Conservation (phyloP, 2,797 vertebrate genomes). For the Protosalanx chinensis region DNA sequence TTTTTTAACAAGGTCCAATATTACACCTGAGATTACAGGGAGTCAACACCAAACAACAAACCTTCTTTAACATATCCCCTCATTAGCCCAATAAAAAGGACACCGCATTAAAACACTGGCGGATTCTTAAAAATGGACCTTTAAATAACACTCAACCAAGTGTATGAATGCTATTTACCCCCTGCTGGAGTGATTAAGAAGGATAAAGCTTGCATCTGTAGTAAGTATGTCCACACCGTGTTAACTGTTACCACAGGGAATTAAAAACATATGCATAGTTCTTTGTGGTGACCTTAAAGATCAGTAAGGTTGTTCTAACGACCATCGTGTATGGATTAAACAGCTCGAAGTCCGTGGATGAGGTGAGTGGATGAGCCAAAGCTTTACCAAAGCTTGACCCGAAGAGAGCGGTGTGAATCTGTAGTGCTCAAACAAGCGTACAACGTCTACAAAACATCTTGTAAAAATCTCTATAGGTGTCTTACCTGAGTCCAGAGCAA, state of each 20-base stretch:
- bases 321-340: background rate
- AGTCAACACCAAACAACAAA: background rate
- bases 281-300: background rate
- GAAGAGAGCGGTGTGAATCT: no score
- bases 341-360: background rate
- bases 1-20: no score
- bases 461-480: background rate
- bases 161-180: background rate
- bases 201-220: no score
- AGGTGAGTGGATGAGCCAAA: no score
- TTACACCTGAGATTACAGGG: background rate
- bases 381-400: no score
- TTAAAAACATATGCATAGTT: background rate
- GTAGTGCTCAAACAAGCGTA: no score
- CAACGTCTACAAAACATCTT: no score
- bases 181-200: no score
- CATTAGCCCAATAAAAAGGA: background rate
- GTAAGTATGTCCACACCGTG: no score
- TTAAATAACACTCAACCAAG: background rate
- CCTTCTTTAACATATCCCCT: background rate
- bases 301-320: background rate
- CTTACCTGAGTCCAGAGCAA: conserved; percentile 72
- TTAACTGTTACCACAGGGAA: background rate
- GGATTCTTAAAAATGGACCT: background rate
- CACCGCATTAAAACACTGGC: background rate